Conservation (phyloP, 2,888 invertebrate genomes). For the Parascotia fuliginaria region DNA sequence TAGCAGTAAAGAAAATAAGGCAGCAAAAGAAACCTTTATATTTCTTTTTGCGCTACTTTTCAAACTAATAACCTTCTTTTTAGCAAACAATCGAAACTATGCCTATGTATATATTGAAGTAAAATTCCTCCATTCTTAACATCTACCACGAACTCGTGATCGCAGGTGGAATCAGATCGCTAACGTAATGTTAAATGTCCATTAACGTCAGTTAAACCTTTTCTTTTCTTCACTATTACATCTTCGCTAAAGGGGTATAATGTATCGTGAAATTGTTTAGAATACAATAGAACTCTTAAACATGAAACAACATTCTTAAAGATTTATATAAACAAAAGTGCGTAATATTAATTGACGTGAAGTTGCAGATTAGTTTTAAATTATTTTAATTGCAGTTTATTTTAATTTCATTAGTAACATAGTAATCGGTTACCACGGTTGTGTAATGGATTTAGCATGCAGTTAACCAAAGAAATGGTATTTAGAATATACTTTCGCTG, state of each 20-base stretch:
- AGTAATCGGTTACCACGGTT: not conserved
- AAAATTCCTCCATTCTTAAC: not conserved
- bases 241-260: slow-evolving; percentile 19
- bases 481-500: too few relatives aligned
- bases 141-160: slow-evolving; percentile 6
- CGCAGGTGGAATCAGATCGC: slow-evolving; percentile 19
- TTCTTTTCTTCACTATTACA: slow-evolving; percentile 32
- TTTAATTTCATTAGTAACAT: not conserved
- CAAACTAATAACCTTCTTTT: too few relatives aligned
- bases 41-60: too few relatives aligned
- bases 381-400: not conserved
- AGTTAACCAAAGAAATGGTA: not conserved
- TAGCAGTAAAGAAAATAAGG: too few relatives aligned
- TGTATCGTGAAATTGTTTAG: slow-evolving; percentile 23
- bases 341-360: not conserved
- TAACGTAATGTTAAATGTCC: slow-evolving; percentile 38
- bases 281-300: slow-evolving; percentile 28
- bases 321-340: not conserved
- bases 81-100: too few relatives aligned
- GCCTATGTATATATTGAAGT: too few relatives aligned
- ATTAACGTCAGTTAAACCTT: slow-evolving; percentile 38
- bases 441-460: not conserved
- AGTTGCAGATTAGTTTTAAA: too few relatives aligned
- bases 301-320: not conserved
- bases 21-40: too few relatives aligned